Evolutionary conservation across 2,888 invertebrate genomes (phyloP), one percentile per base, ranked within the genome.

Genomic region (Brassicogethes aeneus): DNA sequence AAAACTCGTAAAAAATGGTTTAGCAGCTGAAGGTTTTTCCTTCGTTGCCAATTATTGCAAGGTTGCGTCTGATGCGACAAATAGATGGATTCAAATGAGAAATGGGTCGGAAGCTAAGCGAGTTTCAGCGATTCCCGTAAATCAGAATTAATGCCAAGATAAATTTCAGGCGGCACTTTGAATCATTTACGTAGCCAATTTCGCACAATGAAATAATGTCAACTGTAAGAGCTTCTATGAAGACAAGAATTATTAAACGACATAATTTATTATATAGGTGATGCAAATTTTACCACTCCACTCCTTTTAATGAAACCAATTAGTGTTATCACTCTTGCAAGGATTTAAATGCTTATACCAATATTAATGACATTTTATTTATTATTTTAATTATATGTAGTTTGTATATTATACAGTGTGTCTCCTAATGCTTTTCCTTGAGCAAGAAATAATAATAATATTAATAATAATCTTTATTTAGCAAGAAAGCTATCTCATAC

Each of bases 111-210:
- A 56, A 55, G 56, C 57, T 53, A 53, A 52, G 60, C 56, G 54
- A 56, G 59, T 59, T 57, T 55, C 57, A 53, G 54, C 56, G 57
- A 53, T 54, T 58, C 59, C 50, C 60, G 61, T 64, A 62, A 64
- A 62, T 64, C 62, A 62, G 60, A 62, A 64, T 64, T 61, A 62
- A 61, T 61, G 59, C 59, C 54, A 50, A 57, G 60, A 64, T 62
- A 62, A 62, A 62, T 63, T 62, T 55, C 55, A 53, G 44, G 48
- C 37, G 39, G 45, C 46, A 44, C 43, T 50, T 55, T 53, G 55
- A 50, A 50, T 50, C 47, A 46, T 47, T 47, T 41, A 42, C 44
- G 49, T 44, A 46, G 38, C 41, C 52, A 47, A 47, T 42, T 43
- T 35, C 33, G 37, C 43, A 44, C 43, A 41, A 43, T 46, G 45